Base-by-base conservation (phyloP, 2,888 invertebrate genomes). In the Diachrysia chrysitis region DNA sequence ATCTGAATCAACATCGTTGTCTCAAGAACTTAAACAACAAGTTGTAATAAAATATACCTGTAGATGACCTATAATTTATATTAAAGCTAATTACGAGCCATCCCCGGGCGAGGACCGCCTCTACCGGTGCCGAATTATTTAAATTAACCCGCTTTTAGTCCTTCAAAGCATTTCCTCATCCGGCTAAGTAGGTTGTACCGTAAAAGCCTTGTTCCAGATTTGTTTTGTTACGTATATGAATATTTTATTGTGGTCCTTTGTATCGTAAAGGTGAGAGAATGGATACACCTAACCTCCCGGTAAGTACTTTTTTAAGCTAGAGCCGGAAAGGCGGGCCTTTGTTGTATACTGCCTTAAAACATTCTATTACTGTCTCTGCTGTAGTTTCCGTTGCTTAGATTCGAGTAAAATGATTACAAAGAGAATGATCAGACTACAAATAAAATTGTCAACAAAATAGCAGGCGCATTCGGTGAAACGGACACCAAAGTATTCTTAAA, bases 71-170 rank as follows among this genome's bases (percentile, higher is more conserved):
- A 54, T 72, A 69, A 70, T 74, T 79, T 73, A 73, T 71, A 69
- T 73, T 63, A 70, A 72, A 53, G 48, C 21, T 71, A 76, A 80
- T 82, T 79, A 63, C 67, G 46, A 70, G 46, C 21, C 64, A 61
- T 69, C 66, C 56, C 42, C 51, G 21, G 63, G 46, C 9, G 61
- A 62, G 59, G 32, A 32, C 37, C 65, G 46, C 63, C 66, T 61
- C 42, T 56, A 54, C 58, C 48, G 51, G 57, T 25, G 55, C 62
- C 63, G 55, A 76, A 78, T 82, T 81, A 78, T 78, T 83, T 75
- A 79, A 77, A 83, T 84, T 75, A 82, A 82, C 81, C 75, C 73
- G 65, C 66, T 73, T 70, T 64, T 64, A 25, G 64, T 64, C 25
- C 55, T 66, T 73, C 73, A 74, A 78, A 76, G 65, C 71, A 72